Evolutionary conservation across 2,797 vertebrate genomes (phyloP).

Genomic region (Scolopax bukidnonensis): DNA sequence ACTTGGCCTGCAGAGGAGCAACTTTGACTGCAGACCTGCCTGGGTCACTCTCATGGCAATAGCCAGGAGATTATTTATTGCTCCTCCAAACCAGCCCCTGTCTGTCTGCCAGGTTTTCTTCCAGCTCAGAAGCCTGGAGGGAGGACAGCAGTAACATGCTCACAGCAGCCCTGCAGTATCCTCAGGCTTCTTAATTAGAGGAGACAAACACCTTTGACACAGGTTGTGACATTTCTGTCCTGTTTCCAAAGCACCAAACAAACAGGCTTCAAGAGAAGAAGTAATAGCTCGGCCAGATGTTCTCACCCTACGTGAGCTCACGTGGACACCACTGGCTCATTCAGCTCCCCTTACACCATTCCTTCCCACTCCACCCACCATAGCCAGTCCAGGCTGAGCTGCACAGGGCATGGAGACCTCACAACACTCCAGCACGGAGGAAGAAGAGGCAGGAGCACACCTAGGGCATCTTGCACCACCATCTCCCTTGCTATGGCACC

Average conservation of each 20-base stretch:
- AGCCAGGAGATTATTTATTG: not conserved
- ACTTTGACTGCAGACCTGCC: not conserved
- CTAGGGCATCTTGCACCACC: not conserved
- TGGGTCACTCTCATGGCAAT: not conserved
- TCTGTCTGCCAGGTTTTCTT: not conserved
- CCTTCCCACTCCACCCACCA: no score
- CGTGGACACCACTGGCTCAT: not conserved
- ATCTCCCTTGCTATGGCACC: accelerated
- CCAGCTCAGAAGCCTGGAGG: not conserved
- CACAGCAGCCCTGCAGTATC: not conserved
- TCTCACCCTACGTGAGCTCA: accelerated
- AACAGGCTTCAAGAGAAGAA: not conserved
- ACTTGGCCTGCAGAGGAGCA: accelerated
- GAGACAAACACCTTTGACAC: not conserved
- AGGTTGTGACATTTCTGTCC: not conserved
- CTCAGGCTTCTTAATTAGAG: not conserved
- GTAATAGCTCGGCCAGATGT: not conserved
- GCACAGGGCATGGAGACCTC: no score
- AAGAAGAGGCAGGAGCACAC: not conserved
- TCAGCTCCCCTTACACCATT: not conserved
- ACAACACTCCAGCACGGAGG: accelerated
- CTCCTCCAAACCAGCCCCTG: not conserved
- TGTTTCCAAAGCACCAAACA: not conserved
- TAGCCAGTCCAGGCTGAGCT: no score
- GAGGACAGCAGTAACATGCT: not conserved